Conservation (phyloP, 1,140 invertebrate species). For the Scaptomyza hsui region DNA sequence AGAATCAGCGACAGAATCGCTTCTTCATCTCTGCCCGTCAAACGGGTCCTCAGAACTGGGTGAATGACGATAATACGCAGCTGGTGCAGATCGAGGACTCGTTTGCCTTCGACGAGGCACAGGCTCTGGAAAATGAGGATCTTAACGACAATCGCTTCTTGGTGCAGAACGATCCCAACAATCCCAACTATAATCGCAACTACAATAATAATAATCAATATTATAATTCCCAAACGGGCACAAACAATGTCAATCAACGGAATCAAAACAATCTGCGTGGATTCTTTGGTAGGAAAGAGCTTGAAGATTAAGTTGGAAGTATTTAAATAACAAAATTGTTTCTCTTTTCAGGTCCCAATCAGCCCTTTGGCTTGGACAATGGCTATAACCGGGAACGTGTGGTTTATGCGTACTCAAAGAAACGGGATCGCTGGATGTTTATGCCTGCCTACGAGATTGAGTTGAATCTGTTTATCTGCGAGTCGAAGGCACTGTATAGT, state of each 20-base stretch:
- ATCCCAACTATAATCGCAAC: constrained; percentile 66
- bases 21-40: constrained; percentile 94
- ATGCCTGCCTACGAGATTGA: constrained; percentile 91
- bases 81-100: constrained; percentile 92
- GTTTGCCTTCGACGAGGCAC: constrained; percentile 87
- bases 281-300: constrained; percentile 61
- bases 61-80: constrained; percentile 93
- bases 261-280: constrained; percentile 79
- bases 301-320: too few species aligned
- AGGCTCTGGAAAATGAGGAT: constrained; percentile 72
- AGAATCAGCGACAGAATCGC: constrained; percentile 93
- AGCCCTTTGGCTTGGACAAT: constrained; percentile 66
- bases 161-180: constrained; percentile 63
- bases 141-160: constrained; percentile 79
- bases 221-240: constrained; percentile 84
- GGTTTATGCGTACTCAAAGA: constrained; percentile 89
- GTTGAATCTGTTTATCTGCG: constrained; percentile 93
- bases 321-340: too few species aligned
- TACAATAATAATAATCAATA: constrained; percentile 71
- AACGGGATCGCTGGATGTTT: constrained; percentile 92
- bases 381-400: constrained; percentile 84
- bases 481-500: constrained; percentile 90
- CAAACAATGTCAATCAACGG: constrained; percentile 56
- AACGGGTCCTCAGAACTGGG: constrained; percentile 90
- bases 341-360: constrained; percentile 53